Conservation (phyloP, 2,113 vertebrate species). For the mouse (Mus musculus) region DNA sequence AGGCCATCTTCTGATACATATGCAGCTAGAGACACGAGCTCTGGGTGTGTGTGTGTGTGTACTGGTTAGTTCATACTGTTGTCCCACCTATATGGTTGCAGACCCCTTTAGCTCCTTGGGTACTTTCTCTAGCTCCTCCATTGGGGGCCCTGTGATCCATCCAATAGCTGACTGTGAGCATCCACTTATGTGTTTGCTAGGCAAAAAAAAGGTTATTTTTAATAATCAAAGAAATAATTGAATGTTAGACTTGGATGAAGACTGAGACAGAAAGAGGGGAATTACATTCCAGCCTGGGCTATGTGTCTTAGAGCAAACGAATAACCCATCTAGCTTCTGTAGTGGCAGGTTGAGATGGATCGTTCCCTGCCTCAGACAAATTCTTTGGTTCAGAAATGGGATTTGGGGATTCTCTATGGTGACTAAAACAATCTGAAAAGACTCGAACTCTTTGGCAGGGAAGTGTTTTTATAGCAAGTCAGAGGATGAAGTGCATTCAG, state of each 20-base stretch:
- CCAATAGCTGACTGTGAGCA: no score
- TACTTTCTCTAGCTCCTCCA: no score
- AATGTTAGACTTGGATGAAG: background rate
- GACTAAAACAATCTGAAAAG: no score
- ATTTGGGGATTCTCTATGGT: background rate
- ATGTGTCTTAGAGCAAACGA: background rate
- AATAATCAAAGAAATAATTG: slow-evolving; percentile 22
- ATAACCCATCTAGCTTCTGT: background rate
- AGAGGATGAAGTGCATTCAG: background rate
- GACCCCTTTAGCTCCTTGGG: no score
- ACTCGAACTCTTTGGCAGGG: background rate
- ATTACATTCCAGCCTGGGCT: background rate
- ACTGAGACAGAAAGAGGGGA: background rate
- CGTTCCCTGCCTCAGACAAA: background rate
- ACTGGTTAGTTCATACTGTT: no score
- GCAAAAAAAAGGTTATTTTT: background rate
- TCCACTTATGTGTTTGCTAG: no score
- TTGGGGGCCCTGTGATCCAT: no score
- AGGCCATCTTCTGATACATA: no score
- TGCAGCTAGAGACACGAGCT: no score
- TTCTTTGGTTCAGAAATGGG: background rate
- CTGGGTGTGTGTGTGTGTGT: no score
- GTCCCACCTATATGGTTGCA: no score
- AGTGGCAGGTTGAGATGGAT: background rate
- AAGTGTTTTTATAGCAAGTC: background rate